These are phyloP conservation scores for Prosapia bicincta DNA, from an alignment of 2,888 invertebrate species.

Conservation along the genomic window DNA sequence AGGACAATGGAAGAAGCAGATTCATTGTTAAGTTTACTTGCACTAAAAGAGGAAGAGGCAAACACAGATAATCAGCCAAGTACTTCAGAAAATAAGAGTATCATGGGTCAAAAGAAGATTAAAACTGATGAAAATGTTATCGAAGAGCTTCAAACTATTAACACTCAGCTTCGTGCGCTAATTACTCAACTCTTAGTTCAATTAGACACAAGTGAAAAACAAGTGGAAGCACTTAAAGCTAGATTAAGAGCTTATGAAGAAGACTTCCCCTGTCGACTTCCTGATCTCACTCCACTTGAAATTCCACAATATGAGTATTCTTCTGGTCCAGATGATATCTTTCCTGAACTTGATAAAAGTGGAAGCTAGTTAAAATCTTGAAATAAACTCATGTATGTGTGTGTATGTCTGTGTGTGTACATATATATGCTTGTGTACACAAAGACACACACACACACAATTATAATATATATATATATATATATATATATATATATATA, in stretches of 20 bases:
- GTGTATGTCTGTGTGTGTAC: background rate
- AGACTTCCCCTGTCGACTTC: slow-evolving; percentile 43
- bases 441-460: too few species aligned
- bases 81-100: slow-evolving; percentile 37
- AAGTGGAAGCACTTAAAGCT: slow-evolving; percentile 42
- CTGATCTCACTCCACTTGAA: slow-evolving; percentile 57
- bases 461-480: too few species aligned
- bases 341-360: background rate
- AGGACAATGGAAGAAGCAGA: slow-evolving; percentile 65
- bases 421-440: too few species aligned
- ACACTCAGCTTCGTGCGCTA: slow-evolving; percentile 57
- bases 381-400: background rate
- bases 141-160: slow-evolving; percentile 63
- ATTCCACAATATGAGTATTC: slow-evolving; percentile 57
- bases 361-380: background rate
- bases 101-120: slow-evolving; percentile 51
- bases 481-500: too few species aligned
- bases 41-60: slow-evolving; percentile 37
- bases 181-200: slow-evolving; percentile 59
- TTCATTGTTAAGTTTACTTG: slow-evolving; percentile 53
- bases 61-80: slow-evolving; percentile 18
- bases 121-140: slow-evolving; percentile 60
- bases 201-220: slow-evolving; percentile 62
- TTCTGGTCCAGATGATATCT: background rate
- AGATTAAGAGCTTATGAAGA: slow-evolving; percentile 41